A percentile compares a stretch with the other conserved stretches of the same genome.
Conservation (phyloP, 2,888 invertebrate species). For the Xylota sylvarum region DNA sequence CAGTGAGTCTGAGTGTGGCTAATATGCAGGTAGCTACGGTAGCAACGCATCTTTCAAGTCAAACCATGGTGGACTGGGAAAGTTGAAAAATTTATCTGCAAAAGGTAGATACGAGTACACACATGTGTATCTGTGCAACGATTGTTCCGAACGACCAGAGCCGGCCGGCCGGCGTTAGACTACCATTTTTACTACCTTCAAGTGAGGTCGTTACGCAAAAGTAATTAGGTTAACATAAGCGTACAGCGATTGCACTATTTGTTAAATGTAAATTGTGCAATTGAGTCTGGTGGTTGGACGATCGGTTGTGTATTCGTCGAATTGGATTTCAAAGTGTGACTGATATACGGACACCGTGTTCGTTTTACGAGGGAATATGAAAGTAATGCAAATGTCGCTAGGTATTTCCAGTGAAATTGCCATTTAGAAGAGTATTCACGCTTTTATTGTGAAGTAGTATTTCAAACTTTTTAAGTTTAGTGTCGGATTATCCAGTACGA, state of each 20-base stretch:
- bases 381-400: conserved; percentile 13
- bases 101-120: conserved; percentile 6
- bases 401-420: conserved; percentile 11
- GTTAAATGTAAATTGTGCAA: conserved; percentile 75
- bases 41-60: conserved; percentile 38
- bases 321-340: conserved; percentile 63
- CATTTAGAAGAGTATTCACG: conserved; percentile 15
- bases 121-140: conserved; percentile 18
- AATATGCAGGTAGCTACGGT: conserved; percentile 49
- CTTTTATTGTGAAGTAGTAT: conserved; percentile 36
- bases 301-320: conserved; percentile 52
- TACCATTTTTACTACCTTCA: conserved; percentile 67
- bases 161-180: conserved; percentile 51
- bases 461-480: conserved; percentile 30
- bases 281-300: conserved; percentile 28
- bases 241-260: conserved; percentile 74
- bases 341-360: conserved; percentile 46
- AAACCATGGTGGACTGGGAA: conserved; percentile 7
- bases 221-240: conserved; percentile 76
- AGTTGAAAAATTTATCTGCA: conserved; percentile 18
- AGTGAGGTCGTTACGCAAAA: conserved; percentile 76
- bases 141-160: not conserved
- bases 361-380: conserved; percentile 8
- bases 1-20: conserved; percentile 26
- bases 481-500: conserved; percentile 33